Base-by-base conservation (phyloP, 2,888 invertebrate genomes). In the Diloba caeruleocephala region DNA sequence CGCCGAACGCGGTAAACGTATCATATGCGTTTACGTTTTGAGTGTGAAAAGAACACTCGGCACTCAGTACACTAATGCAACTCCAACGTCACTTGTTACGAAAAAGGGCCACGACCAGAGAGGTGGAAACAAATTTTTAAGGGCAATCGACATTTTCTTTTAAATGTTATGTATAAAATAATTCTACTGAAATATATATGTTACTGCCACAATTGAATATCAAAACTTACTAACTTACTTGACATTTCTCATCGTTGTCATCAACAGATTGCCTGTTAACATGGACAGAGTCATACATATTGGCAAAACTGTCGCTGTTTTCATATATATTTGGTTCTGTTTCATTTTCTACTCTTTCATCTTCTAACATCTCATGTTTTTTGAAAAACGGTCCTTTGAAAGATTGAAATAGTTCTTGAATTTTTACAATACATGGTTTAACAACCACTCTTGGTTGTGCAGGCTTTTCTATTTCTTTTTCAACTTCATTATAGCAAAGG, bases 281-380 rank as follows among this genome's bases (percentile, higher is more conserved):
- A 25, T 85, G 85, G 12, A 93, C 84, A 0, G 93, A 91, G 63
- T 92, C 92, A 54, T 93, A 92, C 90, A 92, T 90, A 39, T 86
- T 85, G 8, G 71, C 74, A 17, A 76, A 65, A 41, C 78, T 71
- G 1, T 90, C 91, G 55, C 71, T 81, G 38, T 90, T 89, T 39
- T 90, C 91, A 73, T 92, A 90, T 32, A 89, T 66, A 58, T 55
- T 70, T 53, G 60, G 72, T 52, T 78, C 75, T 39, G 76, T 81
- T 10, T 64, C 74, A 37, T 63, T 3, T 39, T 76, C 73, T 8
- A 61, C 25, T 21, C 48, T 74, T 21, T 41, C 69, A 2, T 70
- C 76, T 14, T 70, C 76, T 23, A 78, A 53, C 25, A 82, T 84
- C 53, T 87, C 87, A 19, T 63, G 71, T 58, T 72, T 86, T 52